Evolutionary conservation across 1,140 invertebrate genomes (phyloP), one percentile per base, ranked within the genome.

Genomic region (Drosophila busckii): DNA sequence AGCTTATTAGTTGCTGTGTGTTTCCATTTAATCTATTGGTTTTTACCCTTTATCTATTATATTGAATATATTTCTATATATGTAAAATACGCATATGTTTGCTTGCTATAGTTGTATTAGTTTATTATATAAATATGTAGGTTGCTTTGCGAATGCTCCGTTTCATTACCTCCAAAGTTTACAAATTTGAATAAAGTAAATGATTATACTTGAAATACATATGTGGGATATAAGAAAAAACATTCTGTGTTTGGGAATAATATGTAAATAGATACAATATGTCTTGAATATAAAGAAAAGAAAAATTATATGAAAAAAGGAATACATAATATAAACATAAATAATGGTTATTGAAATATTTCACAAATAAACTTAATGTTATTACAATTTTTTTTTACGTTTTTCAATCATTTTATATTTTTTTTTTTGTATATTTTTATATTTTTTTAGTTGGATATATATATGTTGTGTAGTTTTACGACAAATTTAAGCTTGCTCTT

Each of bases 401-500:
- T 31, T 41, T 58, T 41, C 56, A 2, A 8, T 23, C 20, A 59
- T 69, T 45, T 55, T 20, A 1, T 45, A 26, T 8, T 71, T 68
- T 71, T 52, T 75, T 76, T 55, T 59, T 53, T 53, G 49, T 38
- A 12, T 6, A 22, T 40, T 61, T 82, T 67, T 56, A 41, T 28
- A 38, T 38, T 44, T 54, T 67, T 61, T 69, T 52, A n/a, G n/a
- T 48, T 52, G n/a, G 69, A 26, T 59, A n/a, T n/a, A n/a, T 70
- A 70, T 62, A 73, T 35, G 70, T 45, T 69, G 32, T 71, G 37
- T 70, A 54, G 42, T 84, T 56, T 61, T 84, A 73, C 59, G 71
- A 84, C 50, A 70, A 59, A 42, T 60, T 60, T 13, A 54, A 59
- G 42, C 58, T 75, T 70, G 65, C 80, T 84, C 80, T 70, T 84